phyloP scores from a whole-genome alignment of 2,888 invertebrate species.

The Spisula subtruncata region DNA sequence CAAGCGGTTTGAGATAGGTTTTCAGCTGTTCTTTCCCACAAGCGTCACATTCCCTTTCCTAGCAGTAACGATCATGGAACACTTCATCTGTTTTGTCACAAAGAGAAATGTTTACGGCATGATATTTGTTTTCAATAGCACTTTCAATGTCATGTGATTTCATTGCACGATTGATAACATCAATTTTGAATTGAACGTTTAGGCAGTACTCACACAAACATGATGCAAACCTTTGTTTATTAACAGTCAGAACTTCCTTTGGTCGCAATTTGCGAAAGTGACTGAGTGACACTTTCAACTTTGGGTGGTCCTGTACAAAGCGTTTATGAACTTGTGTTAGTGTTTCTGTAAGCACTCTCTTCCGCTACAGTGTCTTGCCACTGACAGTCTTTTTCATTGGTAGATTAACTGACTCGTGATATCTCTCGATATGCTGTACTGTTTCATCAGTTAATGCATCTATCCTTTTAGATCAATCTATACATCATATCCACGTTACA shows the following conservation, averaged over 20 bases:
- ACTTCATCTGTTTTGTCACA: neutral
- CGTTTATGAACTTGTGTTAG: slow-evolving; percentile 32
- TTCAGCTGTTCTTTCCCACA: neutral
- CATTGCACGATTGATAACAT: neutral
- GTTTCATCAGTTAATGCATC: neutral
- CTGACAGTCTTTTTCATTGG: slow-evolving; percentile 49
- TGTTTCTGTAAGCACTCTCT: slow-evolving; percentile 15
- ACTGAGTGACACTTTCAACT: slow-evolving; percentile 42
- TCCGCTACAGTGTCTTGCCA: slow-evolving; percentile 21
- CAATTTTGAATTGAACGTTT: slow-evolving; percentile 46
- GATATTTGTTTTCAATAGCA: slow-evolving; percentile 37
- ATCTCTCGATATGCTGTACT: neutral
- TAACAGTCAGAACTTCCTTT: slow-evolving; percentile 28
- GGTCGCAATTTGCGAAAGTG: slow-evolving; percentile 42
- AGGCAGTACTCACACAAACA: slow-evolving; percentile 60
- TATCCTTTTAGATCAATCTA: too few relatives aligned
- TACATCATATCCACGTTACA: too few relatives aligned
- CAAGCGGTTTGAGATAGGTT: neutral
- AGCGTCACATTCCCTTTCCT: neutral
- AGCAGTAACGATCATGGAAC: neutral
- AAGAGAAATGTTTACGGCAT: slow-evolving; percentile 21
- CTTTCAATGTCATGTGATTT: neutral
- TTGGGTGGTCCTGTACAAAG: slow-evolving; percentile 32
- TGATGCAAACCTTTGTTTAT: slow-evolving; percentile 24
- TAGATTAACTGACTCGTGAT: slow-evolving; percentile 45